phyloP scores from a whole-genome alignment of 2,888 invertebrate species.

The Orchesellides sinensis region DNA sequence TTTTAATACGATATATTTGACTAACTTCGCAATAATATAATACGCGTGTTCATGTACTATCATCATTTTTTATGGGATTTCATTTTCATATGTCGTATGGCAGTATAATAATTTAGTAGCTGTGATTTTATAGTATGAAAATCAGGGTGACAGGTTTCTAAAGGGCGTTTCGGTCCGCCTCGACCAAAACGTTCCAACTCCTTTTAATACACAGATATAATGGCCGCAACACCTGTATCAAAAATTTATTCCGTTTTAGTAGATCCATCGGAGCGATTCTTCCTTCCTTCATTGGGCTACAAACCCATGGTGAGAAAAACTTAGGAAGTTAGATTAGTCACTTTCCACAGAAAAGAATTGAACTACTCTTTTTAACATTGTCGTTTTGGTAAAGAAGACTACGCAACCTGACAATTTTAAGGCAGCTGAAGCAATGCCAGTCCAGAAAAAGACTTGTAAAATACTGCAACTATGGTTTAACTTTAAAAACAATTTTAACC shows the following conservation, averaged over 20 bases:
- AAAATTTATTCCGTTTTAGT: not conserved
- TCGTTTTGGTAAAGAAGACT: not conserved
- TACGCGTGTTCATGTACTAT: slow-evolving; percentile 54
- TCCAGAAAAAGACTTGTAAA: too few relatives aligned
- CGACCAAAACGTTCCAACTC: not conserved
- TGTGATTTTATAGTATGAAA: slow-evolving; percentile 36
- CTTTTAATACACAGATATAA: slow-evolving; percentile 5
- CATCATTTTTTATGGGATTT: slow-evolving; percentile 37
- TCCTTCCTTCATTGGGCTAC: too few relatives aligned
- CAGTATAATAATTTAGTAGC: slow-evolving; percentile 41
- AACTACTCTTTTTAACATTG: not conserved
- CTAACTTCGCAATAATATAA: not conserved
- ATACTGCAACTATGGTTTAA: too few relatives aligned
- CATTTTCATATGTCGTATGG: slow-evolving; percentile 1
- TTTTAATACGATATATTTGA: not conserved
- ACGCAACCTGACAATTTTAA: too few relatives aligned
- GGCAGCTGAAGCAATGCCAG: too few relatives aligned
- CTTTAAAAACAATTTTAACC: too few relatives aligned
- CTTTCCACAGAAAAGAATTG: too few relatives aligned
- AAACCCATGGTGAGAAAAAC: too few relatives aligned
- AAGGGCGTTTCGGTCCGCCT: not conserved
- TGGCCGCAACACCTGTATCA: not conserved
- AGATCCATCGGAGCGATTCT: too few relatives aligned
- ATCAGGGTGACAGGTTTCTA: slow-evolving; percentile 29
- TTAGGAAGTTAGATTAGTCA: too few relatives aligned